phyloP scores from a whole-genome alignment of 2,113 vertebrate genomes.

The Petromus typicus region DNA sequence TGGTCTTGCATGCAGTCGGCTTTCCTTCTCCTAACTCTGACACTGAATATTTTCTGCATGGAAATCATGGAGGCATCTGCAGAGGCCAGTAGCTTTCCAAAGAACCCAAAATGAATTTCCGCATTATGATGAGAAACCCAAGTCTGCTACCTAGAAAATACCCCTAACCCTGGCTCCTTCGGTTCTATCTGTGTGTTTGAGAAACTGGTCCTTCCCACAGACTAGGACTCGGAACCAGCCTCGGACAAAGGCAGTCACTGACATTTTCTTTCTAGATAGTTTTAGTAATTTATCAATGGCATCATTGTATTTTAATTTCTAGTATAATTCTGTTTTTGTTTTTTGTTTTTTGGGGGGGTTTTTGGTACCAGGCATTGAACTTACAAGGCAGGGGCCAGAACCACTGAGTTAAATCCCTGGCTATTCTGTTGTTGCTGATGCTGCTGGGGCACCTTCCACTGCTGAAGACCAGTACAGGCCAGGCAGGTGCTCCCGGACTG shows the following conservation, averaged over 20 bases:
- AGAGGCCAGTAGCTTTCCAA: conserved; percentile 10
- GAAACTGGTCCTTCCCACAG: background rate
- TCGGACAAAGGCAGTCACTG: background rate
- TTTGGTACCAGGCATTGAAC: too few relatives aligned
- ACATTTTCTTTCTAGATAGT: background rate
- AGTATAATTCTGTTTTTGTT: background rate
- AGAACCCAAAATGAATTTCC: conserved; percentile 26
- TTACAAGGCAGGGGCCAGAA: too few relatives aligned
- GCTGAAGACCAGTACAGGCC: background rate
- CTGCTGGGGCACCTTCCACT: background rate
- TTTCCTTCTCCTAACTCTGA: conserved; percentile 25
- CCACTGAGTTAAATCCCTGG: too few relatives aligned
- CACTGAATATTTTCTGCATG: conserved; percentile 25
- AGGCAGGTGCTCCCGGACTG: background rate
- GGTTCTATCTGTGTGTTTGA: background rate
- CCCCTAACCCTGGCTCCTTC: background rate
- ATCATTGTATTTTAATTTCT: background rate
- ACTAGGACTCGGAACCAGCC: background rate
- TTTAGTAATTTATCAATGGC: background rate
- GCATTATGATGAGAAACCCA: conserved; percentile 43
- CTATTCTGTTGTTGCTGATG: background rate
- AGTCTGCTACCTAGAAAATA: conserved; percentile 16
- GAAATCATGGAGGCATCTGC: conserved; percentile 26
- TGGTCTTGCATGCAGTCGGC: background rate
- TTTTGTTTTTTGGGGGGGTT: background rate